Conservation (phyloP, 2,113 vertebrate species). For the Microcebus lehilahytsara region DNA sequence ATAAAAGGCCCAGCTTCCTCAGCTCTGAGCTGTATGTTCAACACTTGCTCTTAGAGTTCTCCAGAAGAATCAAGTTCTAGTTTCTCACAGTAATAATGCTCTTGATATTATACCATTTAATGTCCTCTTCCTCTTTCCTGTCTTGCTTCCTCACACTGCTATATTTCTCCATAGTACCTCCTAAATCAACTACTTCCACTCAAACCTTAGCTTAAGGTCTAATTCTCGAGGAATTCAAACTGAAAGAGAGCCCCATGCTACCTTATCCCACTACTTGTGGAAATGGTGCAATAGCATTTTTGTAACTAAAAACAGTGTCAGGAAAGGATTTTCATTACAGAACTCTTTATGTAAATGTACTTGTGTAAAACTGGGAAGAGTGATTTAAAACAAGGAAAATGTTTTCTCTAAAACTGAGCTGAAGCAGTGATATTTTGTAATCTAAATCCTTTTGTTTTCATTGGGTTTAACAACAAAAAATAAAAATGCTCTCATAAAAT, state of each 20-base stretch:
- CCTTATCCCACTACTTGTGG: background rate
- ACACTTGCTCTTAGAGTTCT: background rate
- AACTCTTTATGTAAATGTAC: background rate
- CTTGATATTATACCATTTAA: background rate
- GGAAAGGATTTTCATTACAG: background rate
- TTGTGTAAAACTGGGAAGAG: background rate
- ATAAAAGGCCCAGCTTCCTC: background rate
- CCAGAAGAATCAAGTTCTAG: background rate
- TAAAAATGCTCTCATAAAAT: background rate
- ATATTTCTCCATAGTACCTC: background rate
- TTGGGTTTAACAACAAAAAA: background rate
- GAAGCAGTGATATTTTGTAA: background rate
- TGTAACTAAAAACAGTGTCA: background rate
- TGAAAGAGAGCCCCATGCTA: background rate
- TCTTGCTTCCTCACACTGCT: background rate
- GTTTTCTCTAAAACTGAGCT: slow-evolving; percentile 20
- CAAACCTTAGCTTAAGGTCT: background rate
- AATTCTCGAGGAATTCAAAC: background rate
- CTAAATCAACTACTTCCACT: background rate
- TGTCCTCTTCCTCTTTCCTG: background rate
- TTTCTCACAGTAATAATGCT: background rate
- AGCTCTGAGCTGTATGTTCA: background rate
- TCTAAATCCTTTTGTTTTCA: background rate
- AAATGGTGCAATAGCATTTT: background rate
- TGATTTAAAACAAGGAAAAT: background rate